phyloP scores from a whole-genome alignment of 2,113 vertebrate species.

The Scomber japonicus region DNA sequence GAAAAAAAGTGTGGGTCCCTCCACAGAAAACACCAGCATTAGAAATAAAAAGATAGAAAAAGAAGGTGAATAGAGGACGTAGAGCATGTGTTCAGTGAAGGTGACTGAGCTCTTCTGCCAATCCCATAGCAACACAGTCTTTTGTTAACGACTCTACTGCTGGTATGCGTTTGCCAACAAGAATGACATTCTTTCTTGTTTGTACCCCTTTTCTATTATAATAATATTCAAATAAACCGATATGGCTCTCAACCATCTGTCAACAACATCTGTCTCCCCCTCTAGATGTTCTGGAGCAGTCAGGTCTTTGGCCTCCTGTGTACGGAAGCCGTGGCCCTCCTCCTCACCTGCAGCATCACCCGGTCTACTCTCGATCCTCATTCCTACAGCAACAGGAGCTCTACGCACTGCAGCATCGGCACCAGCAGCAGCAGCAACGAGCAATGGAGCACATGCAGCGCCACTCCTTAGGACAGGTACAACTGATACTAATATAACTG shows the following conservation, averaged over 20 bases:
- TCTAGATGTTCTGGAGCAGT: constrained; percentile 94
- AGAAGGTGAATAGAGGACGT: constrained; percentile 10
- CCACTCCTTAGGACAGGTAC: constrained; percentile 81
- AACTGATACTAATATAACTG: not conserved
- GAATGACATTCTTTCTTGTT: not conserved
- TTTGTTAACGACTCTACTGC: not conserved
- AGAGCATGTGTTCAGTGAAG: not conserved
- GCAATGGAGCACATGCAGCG: constrained; percentile 85
- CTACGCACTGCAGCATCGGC: constrained; percentile 90
- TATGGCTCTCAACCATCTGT: not conserved
- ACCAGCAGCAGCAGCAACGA: constrained; percentile 86
- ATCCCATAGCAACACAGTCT: not conserved
- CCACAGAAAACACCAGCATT: constrained; percentile 10
- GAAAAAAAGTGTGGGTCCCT: constrained; percentile 26
- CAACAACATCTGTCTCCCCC: constrained; percentile 24
- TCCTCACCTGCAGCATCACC: constrained; percentile 93
- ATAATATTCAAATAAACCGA: not conserved
- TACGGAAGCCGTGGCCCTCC: constrained; percentile 90
- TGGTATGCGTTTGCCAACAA: not conserved
- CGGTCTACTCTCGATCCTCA: constrained; percentile 92
- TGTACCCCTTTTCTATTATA: not conserved
- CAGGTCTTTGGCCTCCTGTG: constrained; percentile 93
- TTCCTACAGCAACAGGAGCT: constrained; percentile 95
- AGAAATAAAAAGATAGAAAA: constrained; percentile 7
- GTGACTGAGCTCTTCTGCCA: not conserved